A percentile compares a stretch with the other conserved stretches of the same genome.
phyloP scores from a whole-genome alignment of 2,797 vertebrate species.

The Gymnodraco acuticeps region DNA sequence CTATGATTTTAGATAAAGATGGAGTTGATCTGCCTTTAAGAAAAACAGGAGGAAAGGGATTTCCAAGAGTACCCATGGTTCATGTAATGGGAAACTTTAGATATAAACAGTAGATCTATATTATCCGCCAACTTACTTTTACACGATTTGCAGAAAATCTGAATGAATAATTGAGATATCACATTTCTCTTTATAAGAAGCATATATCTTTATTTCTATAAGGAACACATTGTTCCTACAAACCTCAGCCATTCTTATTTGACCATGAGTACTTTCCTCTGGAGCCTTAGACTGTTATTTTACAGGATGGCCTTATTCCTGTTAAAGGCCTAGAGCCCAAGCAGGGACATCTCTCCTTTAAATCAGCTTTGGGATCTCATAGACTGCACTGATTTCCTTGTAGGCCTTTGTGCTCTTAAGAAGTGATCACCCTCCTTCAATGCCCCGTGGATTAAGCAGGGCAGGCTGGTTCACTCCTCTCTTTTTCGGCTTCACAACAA shows the following conservation, averaged over 20 bases:
- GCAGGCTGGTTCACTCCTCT: slow-evolving; percentile 89
- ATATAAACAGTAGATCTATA: slow-evolving; percentile 11
- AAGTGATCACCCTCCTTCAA: slow-evolving; percentile 98
- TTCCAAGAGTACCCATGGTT: slow-evolving; percentile 22
- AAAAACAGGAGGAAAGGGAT: slow-evolving; percentile 52
- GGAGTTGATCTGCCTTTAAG: slow-evolving; percentile 67
- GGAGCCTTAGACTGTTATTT: slow-evolving; percentile 91
- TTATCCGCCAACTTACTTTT: slow-evolving; percentile 3
- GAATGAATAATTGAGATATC: slow-evolving; percentile 41
- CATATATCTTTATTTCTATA: slow-evolving; percentile 70
- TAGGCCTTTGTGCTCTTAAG: slow-evolving; percentile 95
- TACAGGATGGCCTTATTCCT: slow-evolving; percentile 86
- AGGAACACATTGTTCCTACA: slow-evolving; percentile 85
- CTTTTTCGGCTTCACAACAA: slow-evolving; percentile 87
- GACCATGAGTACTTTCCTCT: slow-evolving; percentile 90
- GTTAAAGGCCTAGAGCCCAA: slow-evolving; percentile 91
- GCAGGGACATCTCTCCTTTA: slow-evolving; percentile 94
- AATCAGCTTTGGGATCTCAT: slow-evolving; percentile 97
- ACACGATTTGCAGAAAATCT: slow-evolving; percentile 12
- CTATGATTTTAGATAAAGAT: slow-evolving; percentile 68
- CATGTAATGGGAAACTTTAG: slow-evolving; percentile 42
- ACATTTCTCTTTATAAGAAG: slow-evolving; percentile 23
- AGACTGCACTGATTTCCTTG: slow-evolving; percentile 95
- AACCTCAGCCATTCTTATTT: slow-evolving; percentile 89
- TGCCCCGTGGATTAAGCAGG: slow-evolving; percentile 98